Conservation (phyloP, 1,140 invertebrate species). For the Wiebesia pumilae region DNA sequence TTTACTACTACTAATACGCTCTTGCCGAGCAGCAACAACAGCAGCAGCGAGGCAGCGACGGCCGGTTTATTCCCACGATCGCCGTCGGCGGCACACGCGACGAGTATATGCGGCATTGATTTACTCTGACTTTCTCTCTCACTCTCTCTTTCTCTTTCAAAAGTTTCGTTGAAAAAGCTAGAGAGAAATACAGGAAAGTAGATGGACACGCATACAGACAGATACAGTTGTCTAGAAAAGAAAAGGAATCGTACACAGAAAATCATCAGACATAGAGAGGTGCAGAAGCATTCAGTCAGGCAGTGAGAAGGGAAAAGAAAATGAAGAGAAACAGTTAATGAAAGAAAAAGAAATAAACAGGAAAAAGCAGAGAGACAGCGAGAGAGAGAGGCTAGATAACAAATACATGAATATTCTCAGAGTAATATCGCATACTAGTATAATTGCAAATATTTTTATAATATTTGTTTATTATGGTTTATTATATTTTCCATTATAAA, state of each 20-base stretch:
- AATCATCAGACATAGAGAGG: background rate
- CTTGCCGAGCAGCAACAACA: constrained; percentile 6
- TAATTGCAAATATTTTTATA: too few relatives aligned
- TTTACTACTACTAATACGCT: constrained; percentile 33
- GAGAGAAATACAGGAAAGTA: background rate
- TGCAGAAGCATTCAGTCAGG: too few relatives aligned
- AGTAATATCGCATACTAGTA: too few relatives aligned
- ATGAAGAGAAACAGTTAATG: background rate
- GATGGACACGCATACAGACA: too few relatives aligned
- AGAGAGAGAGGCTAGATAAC: background rate
- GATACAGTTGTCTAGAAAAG: too few relatives aligned
- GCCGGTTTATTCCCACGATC: constrained; percentile 52
- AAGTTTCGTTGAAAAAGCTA: background rate
- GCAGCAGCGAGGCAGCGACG: constrained; percentile 6
- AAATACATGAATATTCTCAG: too few relatives aligned
- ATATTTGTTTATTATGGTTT: too few relatives aligned
- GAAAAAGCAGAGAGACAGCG: background rate
- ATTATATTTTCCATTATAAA: too few relatives aligned
- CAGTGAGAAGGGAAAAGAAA: too few relatives aligned
- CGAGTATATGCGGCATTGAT: constrained; percentile 25
- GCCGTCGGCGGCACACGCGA: constrained; percentile 49
- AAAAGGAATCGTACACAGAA: too few relatives aligned
- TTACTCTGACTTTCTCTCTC: background rate
- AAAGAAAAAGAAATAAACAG: background rate
- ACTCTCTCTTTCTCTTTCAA: background rate